Conservation (phyloP, 1,140 invertebrate species). For the Hormaphis cornu region DNA sequence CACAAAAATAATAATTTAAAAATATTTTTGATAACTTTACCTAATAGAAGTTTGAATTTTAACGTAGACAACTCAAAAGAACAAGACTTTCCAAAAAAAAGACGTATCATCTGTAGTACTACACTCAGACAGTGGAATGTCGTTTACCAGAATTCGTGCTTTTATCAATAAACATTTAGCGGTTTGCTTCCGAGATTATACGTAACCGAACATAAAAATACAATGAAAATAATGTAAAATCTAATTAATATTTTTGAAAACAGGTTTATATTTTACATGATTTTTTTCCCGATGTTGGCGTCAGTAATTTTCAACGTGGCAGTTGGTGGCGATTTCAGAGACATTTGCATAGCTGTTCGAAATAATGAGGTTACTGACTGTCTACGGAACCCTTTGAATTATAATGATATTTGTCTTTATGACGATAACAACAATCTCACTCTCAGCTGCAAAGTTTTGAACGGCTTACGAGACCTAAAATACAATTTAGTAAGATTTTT, state of each 20-base stretch:
- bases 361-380: not conserved
- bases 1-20: not conserved
- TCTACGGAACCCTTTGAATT: not conserved
- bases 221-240: not conserved
- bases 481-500: not conserved
- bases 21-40: no score
- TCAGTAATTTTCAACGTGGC: not conserved
- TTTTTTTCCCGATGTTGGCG: not conserved
- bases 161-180: constrained; percentile 1
- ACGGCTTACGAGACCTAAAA: not conserved
- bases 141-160: not conserved
- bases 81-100: not conserved
- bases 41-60: not conserved
- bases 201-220: not conserved
- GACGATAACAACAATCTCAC: not conserved
- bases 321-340: not conserved
- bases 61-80: not conserved
- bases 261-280: constrained; percentile 18
- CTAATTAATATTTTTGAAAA: not conserved
- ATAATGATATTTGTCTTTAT: not conserved
- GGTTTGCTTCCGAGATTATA: not conserved
- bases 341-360: not conserved
- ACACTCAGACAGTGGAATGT: not conserved
- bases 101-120: not conserved
- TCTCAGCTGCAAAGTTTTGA: not conserved